These are phyloP conservation scores for Chrysoperla carnea DNA, from an alignment of 1,140 invertebrate genomes.

Conservation along the genomic window DNA sequence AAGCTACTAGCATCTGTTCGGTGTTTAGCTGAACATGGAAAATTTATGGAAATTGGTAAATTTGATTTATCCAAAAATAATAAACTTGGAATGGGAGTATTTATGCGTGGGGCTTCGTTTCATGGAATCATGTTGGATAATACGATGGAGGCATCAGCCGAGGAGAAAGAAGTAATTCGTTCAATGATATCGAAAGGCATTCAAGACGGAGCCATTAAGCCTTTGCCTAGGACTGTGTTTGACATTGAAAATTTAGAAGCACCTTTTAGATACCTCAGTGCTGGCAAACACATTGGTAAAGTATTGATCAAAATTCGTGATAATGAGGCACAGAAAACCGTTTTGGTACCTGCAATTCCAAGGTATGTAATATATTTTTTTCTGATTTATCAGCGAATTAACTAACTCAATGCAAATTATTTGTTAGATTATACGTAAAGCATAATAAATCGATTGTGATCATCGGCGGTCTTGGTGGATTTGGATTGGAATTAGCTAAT, in stretches of 20 bases:
- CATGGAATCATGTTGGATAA: slow-evolving; percentile 53
- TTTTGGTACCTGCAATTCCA: slow-evolving; percentile 29
- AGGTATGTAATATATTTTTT: slow-evolving; percentile 17
- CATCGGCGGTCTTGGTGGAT: slow-evolving; percentile 68
- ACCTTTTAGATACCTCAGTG: slow-evolving; percentile 57
- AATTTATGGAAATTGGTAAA: slow-evolving; percentile 54
- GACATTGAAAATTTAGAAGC: slow-evolving; percentile 37
- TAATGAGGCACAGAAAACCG: slow-evolving; percentile 23
- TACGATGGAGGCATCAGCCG: slow-evolving; percentile 34
- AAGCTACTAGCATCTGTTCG: slow-evolving; percentile 38
- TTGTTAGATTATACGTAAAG: slow-evolving; percentile 27
- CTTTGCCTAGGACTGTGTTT: slow-evolving; percentile 39
- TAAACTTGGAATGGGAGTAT: slow-evolving; percentile 30
- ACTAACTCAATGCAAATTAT: slow-evolving; percentile 12
- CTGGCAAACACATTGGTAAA: slow-evolving; percentile 80
- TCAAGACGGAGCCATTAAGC: slow-evolving; percentile 26
- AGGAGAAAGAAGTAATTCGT: slow-evolving; percentile 15
- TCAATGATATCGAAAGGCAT: slow-evolving; percentile 31
- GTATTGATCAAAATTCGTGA: slow-evolving; percentile 48
- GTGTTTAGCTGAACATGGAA: slow-evolving; percentile 36
- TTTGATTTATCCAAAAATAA: slow-evolving; percentile 43
- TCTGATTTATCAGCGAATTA: no score
- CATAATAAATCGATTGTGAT: slow-evolving; percentile 26
- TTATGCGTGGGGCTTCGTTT: slow-evolving; percentile 43
- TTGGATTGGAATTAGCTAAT: slow-evolving; percentile 78